phyloP scores from a whole-genome alignment of 2,888 invertebrate genomes.

The Chrysotoxum bicinctum region DNA sequence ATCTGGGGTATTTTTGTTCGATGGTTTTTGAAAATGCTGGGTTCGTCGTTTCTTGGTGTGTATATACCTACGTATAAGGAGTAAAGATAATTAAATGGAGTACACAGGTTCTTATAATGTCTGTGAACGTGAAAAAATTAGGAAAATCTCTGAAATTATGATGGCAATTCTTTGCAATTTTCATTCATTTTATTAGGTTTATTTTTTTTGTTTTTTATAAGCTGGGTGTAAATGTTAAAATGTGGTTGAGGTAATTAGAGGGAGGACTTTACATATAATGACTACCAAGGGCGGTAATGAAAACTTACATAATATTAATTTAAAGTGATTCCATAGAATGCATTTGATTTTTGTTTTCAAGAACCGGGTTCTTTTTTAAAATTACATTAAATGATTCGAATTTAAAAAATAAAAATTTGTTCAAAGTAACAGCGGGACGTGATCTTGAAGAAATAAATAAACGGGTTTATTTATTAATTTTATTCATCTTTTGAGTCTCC shows the following conservation, averaged over 20 bases:
- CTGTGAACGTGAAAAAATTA: constrained; percentile 68
- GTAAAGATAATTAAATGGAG: constrained; percentile 64
- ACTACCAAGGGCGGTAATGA: background rate
- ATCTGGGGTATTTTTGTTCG: constrained; percentile 27
- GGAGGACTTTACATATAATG: background rate
- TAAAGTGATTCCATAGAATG: background rate
- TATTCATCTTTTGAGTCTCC: no score
- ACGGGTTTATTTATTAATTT: no score
- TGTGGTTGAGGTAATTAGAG: constrained; percentile 20
- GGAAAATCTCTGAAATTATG: constrained; percentile 61
- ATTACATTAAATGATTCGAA: no score
- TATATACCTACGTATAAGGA: background rate
- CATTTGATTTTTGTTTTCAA: no score
- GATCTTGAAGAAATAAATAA: no score
- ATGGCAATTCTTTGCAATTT: constrained; percentile 52
- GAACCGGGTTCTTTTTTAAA: no score
- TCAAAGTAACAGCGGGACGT: no score
- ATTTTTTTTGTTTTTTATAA: background rate
- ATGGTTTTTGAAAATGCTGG: constrained; percentile 45
- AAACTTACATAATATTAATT: background rate
- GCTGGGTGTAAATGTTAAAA: constrained; percentile 24
- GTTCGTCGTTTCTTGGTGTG: constrained; percentile 20
- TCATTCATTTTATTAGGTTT: constrained; percentile 32
- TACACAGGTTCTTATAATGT: constrained; percentile 66
- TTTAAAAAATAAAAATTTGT: no score